Base-by-base conservation (phyloP, 2,113 vertebrate species). In the Polypterus bichir region DNA sequence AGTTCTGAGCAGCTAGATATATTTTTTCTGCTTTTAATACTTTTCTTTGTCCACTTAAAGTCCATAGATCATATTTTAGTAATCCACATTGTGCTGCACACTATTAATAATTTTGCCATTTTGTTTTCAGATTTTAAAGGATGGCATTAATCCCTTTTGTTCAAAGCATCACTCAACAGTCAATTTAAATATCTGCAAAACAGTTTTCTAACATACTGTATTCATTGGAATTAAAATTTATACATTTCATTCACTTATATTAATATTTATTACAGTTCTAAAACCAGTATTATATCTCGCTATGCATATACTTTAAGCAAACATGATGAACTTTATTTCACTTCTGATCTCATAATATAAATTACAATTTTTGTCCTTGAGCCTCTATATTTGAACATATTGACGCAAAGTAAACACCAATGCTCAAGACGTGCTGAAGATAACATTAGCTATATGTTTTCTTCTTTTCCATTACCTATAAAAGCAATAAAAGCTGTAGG, bases 1-100 rank as follows among this genome's bases (percentile, higher is more conserved):
- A 61, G 68, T 56, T 57, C 11, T 54, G 59, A 59, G 68, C 68
- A 68, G 66, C 64, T 63, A 61, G 55, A 58, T 66, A 70, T 67
- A 59, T 58, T 27, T 27, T 27, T 27, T 27, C 27, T 27, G 27
- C 27, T 27, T 27, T 27, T 1, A 4, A 51, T 52, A 11, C 67
- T 65, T 62, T 52, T 10, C 11, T 52, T 6, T 63, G 59, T 57
- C 59, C 60, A 59, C 68, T 27, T 66, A 71, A 62, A 69, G 49
- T 49, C 48, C 46, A 52, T 55, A 49, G 47, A 49, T 52, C 3
- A 54, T 63, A 53, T 44, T 27, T 59, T 66, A 47, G 49, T n/a
- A 49, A 54, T 44, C 46, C 9, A 27, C 56, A 27, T 58, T 45
- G 4, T 58, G 44, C 44, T 46, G 57, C 49, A 53, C 11, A 54